Evolutionary conservation across 1,140 invertebrate species (phyloP).

Genomic region (Portunus trituberculatus): DNA sequence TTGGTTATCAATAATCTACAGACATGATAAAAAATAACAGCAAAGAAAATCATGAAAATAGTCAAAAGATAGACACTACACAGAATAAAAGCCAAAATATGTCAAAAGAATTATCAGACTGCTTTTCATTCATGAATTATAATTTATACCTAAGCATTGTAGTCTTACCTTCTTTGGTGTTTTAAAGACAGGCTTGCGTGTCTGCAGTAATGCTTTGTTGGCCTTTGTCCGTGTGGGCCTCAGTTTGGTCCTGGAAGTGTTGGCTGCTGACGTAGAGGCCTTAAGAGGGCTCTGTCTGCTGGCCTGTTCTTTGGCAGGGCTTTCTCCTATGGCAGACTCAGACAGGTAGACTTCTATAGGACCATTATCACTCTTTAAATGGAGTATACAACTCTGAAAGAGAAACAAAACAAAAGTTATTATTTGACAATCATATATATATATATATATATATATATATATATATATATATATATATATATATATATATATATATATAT

Average conservation of each 20-base stretch:
- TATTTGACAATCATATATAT: too few species aligned
- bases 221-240: slow-evolving; percentile 66
- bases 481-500: too few species aligned
- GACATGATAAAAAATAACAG: too few species aligned
- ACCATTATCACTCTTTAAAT: slow-evolving; percentile 74
- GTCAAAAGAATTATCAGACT: too few species aligned
- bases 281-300: slow-evolving; percentile 62
- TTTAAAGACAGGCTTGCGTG: slow-evolving; percentile 59
- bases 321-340: slow-evolving; percentile 65
- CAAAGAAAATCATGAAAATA: too few species aligned
- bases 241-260: slow-evolving; percentile 55
- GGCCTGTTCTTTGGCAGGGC: slow-evolving; percentile 38
- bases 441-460: too few species aligned
- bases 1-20: too few species aligned
- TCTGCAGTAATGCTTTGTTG: slow-evolving; percentile 51
- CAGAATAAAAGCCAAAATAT: too few species aligned
- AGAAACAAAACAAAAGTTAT: not conserved
- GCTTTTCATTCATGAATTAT: not conserved
- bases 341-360: slow-evolving; percentile 74
- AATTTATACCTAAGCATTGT: not conserved
- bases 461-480: too few species aligned
- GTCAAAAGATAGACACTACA: too few species aligned
- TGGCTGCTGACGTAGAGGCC: not conserved
- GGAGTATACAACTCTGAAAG: slow-evolving; percentile 69
- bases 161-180: slow-evolving; percentile 74